phyloP scores from a whole-genome alignment of 2,888 invertebrate genomes.

The Spialia ferax region DNA sequence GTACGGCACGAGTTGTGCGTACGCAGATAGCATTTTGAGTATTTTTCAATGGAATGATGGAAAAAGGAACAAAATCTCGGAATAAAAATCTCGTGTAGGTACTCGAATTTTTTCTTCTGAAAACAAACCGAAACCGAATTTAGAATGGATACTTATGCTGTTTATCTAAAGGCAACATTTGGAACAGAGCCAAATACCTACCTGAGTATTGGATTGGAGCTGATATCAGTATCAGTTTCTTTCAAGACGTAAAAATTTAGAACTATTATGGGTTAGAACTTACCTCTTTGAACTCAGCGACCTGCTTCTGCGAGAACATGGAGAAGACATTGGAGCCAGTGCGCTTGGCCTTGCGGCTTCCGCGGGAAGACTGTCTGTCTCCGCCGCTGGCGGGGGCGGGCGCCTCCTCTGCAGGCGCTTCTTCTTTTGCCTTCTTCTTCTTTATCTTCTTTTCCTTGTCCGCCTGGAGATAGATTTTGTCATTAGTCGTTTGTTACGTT shows the following conservation, averaged over 20 bases:
- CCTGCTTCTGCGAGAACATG: conserved; percentile 98
- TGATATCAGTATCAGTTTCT: not conserved
- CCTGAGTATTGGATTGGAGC: too few relatives aligned
- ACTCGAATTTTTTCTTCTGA: too few relatives aligned
- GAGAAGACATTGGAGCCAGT: conserved; percentile 98
- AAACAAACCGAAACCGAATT: too few relatives aligned
- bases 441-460: conserved; percentile 94
- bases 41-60: not conserved
- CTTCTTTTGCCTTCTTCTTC: conserved; percentile 89
- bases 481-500: not conserved
- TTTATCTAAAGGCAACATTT: not conserved
- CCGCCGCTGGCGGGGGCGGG: conserved; percentile 87
- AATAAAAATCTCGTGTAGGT: too few relatives aligned
- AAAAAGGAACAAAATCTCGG: too few relatives aligned
- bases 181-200: not conserved
- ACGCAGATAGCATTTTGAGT: not conserved
- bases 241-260: not conserved
- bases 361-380: conserved; percentile 92
- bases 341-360: conserved; percentile 94
- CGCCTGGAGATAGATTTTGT: conserved; percentile 86
- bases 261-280: conserved; percentile 47
- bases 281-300: conserved; percentile 98
- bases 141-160: not conserved
- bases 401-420: conserved; percentile 90
- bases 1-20: conserved; percentile 57